Conservation (phyloP, 2,888 invertebrate genomes). For the Pristionchus maxplancki region DNA sequence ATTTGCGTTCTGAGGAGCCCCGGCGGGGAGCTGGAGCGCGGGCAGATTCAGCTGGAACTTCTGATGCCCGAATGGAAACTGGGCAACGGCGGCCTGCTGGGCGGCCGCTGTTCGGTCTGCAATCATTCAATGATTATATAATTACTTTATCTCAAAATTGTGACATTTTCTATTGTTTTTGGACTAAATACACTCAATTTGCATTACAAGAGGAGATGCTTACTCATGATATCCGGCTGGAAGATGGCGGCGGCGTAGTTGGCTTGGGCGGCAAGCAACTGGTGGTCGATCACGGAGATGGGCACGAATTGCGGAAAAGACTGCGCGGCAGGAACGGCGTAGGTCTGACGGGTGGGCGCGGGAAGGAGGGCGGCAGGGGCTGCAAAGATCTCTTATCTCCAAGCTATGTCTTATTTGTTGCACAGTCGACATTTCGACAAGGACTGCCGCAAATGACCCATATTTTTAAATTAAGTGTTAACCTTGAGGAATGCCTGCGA, state of each 20-base stretch:
- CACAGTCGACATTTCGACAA: neutral
- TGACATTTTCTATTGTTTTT: too few species aligned
- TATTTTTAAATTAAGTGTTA: too few species aligned
- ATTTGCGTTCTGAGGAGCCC: conserved; percentile 20
- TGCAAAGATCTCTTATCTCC: neutral
- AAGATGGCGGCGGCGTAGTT: conserved; percentile 3
- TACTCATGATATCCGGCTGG: conserved; percentile 41
- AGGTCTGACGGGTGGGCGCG: neutral
- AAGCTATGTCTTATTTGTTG: neutral
- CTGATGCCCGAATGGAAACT: conserved; percentile 23
- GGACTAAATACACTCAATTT: too few species aligned
- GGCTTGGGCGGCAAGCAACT: conserved; percentile 54
- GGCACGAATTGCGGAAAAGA: conserved; percentile 68
- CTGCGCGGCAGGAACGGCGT: conserved; percentile 32
- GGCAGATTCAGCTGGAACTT: conserved; percentile 21
- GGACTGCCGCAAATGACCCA: too few species aligned
- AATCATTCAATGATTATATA: too few species aligned
- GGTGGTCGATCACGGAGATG: conserved; percentile 72
- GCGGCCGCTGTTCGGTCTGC: neutral
- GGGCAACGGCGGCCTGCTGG: neutral
- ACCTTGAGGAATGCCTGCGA: conserved; percentile 31
- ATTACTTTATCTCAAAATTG: too few species aligned
- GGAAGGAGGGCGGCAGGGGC: neutral
- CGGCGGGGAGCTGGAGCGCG: conserved; percentile 21
- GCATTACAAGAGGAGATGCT: neutral